A percentile compares a stretch with the other conserved stretches of the same genome.
Evolutionary conservation across 2,113 vertebrate genomes (phyloP).

Genomic region (Ceratotherium simum): DNA sequence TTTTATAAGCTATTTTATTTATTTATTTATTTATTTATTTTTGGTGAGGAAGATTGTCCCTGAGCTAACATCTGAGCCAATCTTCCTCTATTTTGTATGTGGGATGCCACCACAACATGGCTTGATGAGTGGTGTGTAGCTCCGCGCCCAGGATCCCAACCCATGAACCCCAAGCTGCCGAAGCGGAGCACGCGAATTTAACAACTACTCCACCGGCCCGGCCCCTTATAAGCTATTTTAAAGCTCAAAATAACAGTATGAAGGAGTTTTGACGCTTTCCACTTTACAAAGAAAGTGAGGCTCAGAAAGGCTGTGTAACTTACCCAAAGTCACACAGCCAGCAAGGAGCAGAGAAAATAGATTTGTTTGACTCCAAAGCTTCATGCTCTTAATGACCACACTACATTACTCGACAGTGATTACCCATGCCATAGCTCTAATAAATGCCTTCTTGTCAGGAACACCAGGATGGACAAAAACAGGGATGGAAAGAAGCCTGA

Average conservation of each 20-base stretch:
- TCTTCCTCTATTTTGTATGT: too few species aligned
- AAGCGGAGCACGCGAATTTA: too few species aligned
- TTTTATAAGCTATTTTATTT: not conserved
- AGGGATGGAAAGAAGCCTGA: not conserved
- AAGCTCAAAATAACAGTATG: not conserved
- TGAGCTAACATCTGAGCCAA: too few species aligned
- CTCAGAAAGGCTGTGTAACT: constrained; percentile 27
- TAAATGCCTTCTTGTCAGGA: not conserved
- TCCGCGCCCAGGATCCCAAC: too few species aligned
- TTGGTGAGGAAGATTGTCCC: too few species aligned
- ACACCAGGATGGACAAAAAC: not conserved
- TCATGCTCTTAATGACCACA: not conserved
- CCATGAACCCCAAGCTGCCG: too few species aligned
- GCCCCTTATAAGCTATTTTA: not conserved
- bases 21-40: too few species aligned
- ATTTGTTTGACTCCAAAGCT: not conserved
- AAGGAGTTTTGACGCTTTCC: not conserved
- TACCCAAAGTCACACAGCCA: constrained; percentile 24
- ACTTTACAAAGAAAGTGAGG: not conserved
- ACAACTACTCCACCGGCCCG: too few species aligned
- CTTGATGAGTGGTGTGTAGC: too few species aligned
- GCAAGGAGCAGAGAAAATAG: not conserved
- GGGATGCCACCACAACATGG: too few species aligned
- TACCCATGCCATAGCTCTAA: not conserved
- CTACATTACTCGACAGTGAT: not conserved